A percentile compares a stretch with the other conserved stretches of the same genome.
Conservation (phyloP, 2,888 invertebrate species). For the Lepidochrysops patricia region DNA sequence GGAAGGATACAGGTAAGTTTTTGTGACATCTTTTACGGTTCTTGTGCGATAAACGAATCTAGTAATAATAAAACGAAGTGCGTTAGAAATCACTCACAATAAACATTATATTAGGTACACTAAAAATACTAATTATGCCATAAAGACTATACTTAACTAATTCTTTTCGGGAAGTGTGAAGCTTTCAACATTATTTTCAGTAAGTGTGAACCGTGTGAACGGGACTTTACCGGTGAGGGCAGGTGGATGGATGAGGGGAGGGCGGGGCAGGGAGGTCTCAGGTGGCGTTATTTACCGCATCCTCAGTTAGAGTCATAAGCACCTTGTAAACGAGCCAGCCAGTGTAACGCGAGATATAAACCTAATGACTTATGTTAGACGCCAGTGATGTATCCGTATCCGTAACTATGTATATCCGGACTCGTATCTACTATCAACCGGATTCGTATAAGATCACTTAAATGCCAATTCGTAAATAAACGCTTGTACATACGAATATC, state of each 20-base stretch:
- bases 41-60: too few species aligned
- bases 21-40: too few species aligned
- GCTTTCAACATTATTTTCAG: not conserved
- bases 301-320: constrained; percentile 19
- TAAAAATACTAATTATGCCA: not conserved
- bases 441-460: not conserved
- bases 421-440: not conserved
- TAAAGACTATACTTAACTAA: not conserved
- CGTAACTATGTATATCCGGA: not conserved
- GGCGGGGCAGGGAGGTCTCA: constrained; percentile 21
- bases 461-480: too few species aligned
- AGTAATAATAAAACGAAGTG: too few species aligned
- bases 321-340: constrained; percentile 28
- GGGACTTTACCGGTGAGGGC: not conserved
- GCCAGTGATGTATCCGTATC: not conserved
- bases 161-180: not conserved
- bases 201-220: not conserved
- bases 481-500: too few species aligned
- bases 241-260: not conserved
- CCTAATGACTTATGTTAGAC: too few species aligned
- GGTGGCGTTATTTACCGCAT: constrained; percentile 31
- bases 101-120: not conserved
- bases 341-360: constrained; percentile 24
- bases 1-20: too few species aligned
- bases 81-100: not conserved